Base-by-base conservation (phyloP, 2,797 vertebrate genomes). In the Pipistrellus pipistrellus region DNA sequence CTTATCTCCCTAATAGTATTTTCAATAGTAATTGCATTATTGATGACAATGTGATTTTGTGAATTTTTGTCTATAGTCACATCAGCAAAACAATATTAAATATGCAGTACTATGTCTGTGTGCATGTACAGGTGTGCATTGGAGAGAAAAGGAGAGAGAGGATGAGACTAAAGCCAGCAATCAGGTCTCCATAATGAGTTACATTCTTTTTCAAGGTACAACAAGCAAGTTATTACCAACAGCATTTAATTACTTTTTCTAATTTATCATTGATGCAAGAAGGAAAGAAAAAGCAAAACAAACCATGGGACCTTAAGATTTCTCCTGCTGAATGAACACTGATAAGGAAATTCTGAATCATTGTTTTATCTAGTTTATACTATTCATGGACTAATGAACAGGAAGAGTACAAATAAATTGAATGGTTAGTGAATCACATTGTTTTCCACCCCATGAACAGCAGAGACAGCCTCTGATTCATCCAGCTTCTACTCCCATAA, bases 321-420 rank as follows among this genome's bases (percentile, higher is more conserved):
- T 97, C 71, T 96, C 90, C 90, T 93, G 77, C 51, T 94, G 94
- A 97, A 96, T 87, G 51, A 96, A 75, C 87, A 69, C 6, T 18
- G 89, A 97, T 94, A 97, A 5, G 95, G 51, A 87, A 64, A 92
- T 93, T 96, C 71, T 96, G 89, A 95, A 96, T 95, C 75, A 93
- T 86, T 97, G 86, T 95, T 96, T 96, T 73, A 95, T 18, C 80
- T 68, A 78, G 76, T 93, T 97, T 96, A 95, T 93, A 66, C 92
- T 94, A 94, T 93, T 95, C 11, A 93, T 6, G 93, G 85, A 69
- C 84, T 97, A 94, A 95, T 94, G 90, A 97, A 91, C 92, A 95
- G 66, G 72, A 95, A 96, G 93, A 95, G 88, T 93, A 86, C 88
- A 95, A 95, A 94, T 95, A 95, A 91, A 93, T 53, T 85, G 91